Evolutionary conservation across 2,797 vertebrate species (phyloP), one percentile per base, ranked within the genome.

Genomic region (Anguilla obscura): DNA sequence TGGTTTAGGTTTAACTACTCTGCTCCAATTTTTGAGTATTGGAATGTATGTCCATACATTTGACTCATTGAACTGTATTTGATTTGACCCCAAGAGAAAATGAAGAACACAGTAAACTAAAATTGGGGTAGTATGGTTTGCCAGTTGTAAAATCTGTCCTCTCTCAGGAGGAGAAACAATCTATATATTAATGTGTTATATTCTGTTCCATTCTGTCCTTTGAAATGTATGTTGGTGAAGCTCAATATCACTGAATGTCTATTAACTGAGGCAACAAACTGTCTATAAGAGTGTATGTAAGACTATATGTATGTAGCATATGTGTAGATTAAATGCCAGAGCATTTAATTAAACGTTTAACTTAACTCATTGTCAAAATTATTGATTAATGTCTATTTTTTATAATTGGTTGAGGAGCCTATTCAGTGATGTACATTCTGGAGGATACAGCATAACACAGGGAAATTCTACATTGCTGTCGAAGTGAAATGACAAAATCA

Each of bases 21-120:
- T 6, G 45, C 8, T 82, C 21, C 3, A 24, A 82, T 45, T 50
- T 0, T 21, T n/a, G 18, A 24, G 4, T 76, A 33, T 76, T 45
- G 18, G 40, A 21, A 9, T 48, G 36, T 45, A 48, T 45, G 3
- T 45, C 24, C 36, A 80, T 18, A 69, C 6, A 9, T n/a, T 36
- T 36, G n/a, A 10, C 14, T n/a, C 45, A 84, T 24, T 56, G 52
- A 33, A 0, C 83, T 52, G n/a, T 8, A 30, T 56, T 84, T 84
- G 24, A 27, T 48, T 48, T 66, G 40, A 45, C 79, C 56, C 36
- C 30, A 83, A 45, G 40, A 87, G 79, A 87, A 10, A 56, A 87
- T 54, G 33, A 45, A 79, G 76, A 87, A 60, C n/a, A 84, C 27
- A 54, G 54, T 84, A 3, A 33, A 30, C 63, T 66, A 48, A 33